Evolutionary conservation across 2,797 vertebrate species (phyloP), one percentile per base, ranked within the genome.

Genomic region (Amblyraja radiata): DNA sequence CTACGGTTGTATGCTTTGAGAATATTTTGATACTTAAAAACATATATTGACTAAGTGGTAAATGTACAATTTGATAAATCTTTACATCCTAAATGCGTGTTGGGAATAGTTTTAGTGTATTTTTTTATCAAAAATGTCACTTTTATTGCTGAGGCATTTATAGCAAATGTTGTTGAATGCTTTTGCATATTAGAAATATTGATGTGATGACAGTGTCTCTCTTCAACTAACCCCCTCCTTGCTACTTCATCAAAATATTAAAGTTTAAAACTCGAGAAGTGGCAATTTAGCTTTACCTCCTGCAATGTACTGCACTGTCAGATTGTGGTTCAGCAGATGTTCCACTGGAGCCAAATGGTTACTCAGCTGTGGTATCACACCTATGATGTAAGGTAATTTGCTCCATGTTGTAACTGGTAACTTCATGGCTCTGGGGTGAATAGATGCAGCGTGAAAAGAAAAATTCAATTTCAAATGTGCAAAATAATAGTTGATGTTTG

Each of bases 301-400:
- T 73, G 2, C 36, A 28, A 13, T 13, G 4, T 91, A 11, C 71
- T 73, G 88, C 63, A 90, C 68, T 90, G 6, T 76, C 36, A 76
- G 39, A 28, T 74, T 92, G 7, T 76, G 54, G 46, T 92, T 91
- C 25, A 92, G 28, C 90, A 74, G 90, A 92, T 92, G 90, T 46
- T 76, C 54, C 14, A n/a, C 71, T 92, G 73, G 71, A 7, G 71
- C 36, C 0, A 39, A 92, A 58, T 92, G 14, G 68, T 74, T 91
- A 54, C 36, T 74, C 39, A 74, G 39, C 39, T 46, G 90, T 73
- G 90, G 73, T 74, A 76, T 76, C 68, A n/a, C 73, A 76, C 46
- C 23, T 46, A 18, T 92, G 68, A 36, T 92, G 28, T 74, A 6
- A 92, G 46, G 73, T 76, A 92, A 76, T 58, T 92, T 76, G 25